phyloP scores from a whole-genome alignment of 2,113 vertebrate genomes.

The Nyctereutes procyonoides region DNA sequence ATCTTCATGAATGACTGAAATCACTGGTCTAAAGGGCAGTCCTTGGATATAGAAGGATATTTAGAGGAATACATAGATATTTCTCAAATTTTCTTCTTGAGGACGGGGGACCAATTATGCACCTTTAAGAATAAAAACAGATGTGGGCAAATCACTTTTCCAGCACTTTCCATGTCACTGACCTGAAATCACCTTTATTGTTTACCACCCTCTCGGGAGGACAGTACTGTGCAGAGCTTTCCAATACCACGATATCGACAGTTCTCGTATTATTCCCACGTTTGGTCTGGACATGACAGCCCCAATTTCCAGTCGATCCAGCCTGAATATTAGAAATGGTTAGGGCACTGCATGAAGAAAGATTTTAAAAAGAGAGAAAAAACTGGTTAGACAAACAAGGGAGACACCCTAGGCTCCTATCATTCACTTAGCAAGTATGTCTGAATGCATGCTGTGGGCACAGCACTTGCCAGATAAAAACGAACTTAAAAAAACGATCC shows the following conservation, averaged over 20 bases:
- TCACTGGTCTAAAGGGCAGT: neutral
- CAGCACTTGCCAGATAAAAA: neutral
- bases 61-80: neutral
- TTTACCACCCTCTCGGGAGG: conserved; percentile 94
- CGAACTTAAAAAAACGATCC: rapidly evolving
- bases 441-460: neutral
- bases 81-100: conserved; percentile 14
- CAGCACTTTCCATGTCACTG: conserved; percentile 63
- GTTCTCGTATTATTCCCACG: conserved; percentile 96
- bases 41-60: neutral
- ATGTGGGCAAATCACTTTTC: neutral
- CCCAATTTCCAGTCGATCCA: conserved; percentile 97
- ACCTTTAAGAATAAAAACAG: neutral
- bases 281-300: conserved; percentile 95
- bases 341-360: conserved; percentile 89
- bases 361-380: conserved; percentile 63
- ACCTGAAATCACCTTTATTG: conserved; percentile 99
- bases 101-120: neutral
- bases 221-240: conserved; percentile 97
- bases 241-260: conserved; percentile 95
- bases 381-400: neutral
- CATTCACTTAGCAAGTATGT: neutral
- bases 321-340: conserved; percentile 99
- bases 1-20: neutral
- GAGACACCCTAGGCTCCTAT: neutral